These are phyloP conservation scores for Enteromius radiatus DNA, from an alignment of 2,797 vertebrate genomes.

Conservation along the genomic window DNA sequence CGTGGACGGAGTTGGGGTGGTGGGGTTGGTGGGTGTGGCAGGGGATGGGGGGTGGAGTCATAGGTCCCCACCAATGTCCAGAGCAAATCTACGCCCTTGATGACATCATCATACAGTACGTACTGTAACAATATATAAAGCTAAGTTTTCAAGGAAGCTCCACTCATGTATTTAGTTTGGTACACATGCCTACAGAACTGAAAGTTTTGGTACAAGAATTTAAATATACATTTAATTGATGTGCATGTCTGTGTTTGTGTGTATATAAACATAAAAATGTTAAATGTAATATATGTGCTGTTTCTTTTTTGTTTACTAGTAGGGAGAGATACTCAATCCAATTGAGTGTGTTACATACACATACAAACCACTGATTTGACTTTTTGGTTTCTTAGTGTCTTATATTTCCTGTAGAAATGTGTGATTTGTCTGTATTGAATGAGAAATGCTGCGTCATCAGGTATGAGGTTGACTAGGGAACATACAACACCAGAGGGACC, in stretches of 20 bases:
- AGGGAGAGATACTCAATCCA: not conserved
- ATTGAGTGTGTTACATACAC: conserved; percentile 2
- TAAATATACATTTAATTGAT: not conserved
- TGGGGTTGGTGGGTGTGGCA: too few relatives aligned
- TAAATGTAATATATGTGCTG: not conserved
- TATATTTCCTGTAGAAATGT: conserved; percentile 20
- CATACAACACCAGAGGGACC: conserved; percentile 35
- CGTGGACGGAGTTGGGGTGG: too few relatives aligned
- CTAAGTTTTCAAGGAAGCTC: too few relatives aligned
- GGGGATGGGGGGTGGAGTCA: too few relatives aligned
- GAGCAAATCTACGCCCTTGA: too few relatives aligned
- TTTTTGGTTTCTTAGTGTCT: conserved; percentile 7
- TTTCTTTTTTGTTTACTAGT: not conserved
- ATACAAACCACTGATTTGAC: conserved; percentile 26
- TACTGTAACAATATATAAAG: too few relatives aligned
- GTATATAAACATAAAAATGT: not conserved
- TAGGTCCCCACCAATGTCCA: too few relatives aligned
- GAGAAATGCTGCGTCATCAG: conserved; percentile 31
- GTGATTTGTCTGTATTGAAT: conserved; percentile 4
- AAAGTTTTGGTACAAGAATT: too few relatives aligned
- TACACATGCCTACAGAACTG: too few relatives aligned
- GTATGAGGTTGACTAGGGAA: conserved; percentile 31
- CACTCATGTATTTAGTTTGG: too few relatives aligned
- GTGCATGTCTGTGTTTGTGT: not conserved
- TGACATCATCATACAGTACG: too few relatives aligned